Evolutionary conservation across 2,888 invertebrate species (phyloP).

Genomic region (Philopedon plagiatum): DNA sequence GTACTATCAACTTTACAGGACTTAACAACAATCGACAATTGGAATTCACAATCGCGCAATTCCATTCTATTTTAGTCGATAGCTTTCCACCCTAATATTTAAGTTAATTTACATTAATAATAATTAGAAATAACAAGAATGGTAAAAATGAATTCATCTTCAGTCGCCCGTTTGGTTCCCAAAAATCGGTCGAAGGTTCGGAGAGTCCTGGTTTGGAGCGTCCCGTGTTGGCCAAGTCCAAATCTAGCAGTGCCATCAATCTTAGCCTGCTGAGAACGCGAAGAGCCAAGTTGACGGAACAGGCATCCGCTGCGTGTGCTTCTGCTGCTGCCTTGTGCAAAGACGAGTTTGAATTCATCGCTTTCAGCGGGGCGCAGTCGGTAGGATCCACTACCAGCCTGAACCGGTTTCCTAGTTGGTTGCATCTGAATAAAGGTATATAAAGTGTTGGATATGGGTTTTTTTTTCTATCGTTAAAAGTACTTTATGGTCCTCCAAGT

Average conservation of each 20-base stretch:
- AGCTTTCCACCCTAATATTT: not conserved
- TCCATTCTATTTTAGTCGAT: not conserved
- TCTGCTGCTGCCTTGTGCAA: slow-evolving; percentile 57
- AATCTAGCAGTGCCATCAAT: slow-evolving; percentile 68
- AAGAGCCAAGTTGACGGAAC: slow-evolving; percentile 63
- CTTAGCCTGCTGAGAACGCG: slow-evolving; percentile 65
- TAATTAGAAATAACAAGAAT: not conserved
- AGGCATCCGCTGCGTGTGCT: slow-evolving; percentile 57
- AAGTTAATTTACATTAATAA: not conserved
- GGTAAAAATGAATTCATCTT: slow-evolving; percentile 18
- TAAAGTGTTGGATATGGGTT: not conserved
- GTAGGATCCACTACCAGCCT: slow-evolving; percentile 48
- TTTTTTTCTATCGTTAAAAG: not conserved
- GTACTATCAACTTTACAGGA: too few relatives aligned
- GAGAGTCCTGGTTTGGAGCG: slow-evolving; percentile 55
- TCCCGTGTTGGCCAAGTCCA: slow-evolving; percentile 66
- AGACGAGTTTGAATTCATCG: slow-evolving; percentile 67
- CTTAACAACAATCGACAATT: too few relatives aligned
- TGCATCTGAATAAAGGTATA: slow-evolving; percentile 53
- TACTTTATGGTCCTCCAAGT: not conserved
- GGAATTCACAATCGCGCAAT: too few relatives aligned
- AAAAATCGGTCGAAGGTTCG: slow-evolving; percentile 58
- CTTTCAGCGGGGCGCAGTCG: slow-evolving; percentile 59
- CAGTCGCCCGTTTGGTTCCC: slow-evolving; percentile 57
- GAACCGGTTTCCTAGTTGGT: slow-evolving; percentile 56